A percentile compares a stretch with the other conserved stretches of the same genome.
Evolutionary conservation across 1,140 invertebrate species (phyloP).

Genomic region (Achroia grisella): DNA sequence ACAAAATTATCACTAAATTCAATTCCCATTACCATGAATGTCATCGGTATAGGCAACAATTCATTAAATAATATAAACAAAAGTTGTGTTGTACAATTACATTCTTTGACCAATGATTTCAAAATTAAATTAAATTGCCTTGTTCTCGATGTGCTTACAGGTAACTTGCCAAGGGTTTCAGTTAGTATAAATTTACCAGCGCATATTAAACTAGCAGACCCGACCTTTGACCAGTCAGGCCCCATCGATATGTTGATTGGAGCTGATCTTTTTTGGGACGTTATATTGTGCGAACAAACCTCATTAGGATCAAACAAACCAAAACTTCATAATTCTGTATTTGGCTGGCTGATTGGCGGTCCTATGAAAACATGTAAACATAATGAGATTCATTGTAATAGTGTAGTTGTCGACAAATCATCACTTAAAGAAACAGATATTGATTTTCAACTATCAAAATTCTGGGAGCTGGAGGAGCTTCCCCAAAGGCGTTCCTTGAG

Average conservation of each 20-base stretch:
- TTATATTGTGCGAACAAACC: conserved; percentile 24
- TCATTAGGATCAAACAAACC: conserved; percentile 17
- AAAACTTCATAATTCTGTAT: conserved; percentile 24
- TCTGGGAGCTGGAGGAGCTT: conserved; percentile 25
- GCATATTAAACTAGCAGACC: conserved; percentile 33
- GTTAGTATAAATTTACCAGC: conserved; percentile 28
- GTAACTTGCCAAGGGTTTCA: conserved; percentile 18
- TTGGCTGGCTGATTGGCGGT: conserved; percentile 37
- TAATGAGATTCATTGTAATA: conserved; percentile 12
- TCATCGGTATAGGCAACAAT: conserved; percentile 22
- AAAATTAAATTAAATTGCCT: conserved; percentile 14
- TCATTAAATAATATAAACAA: conserved; percentile 9
- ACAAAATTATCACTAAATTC: conserved; percentile 10
- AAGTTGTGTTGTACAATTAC: conserved; percentile 10
- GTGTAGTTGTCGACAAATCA: conserved; percentile 6
- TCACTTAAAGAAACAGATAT: too few relatives aligned
- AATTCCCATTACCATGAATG: conserved; percentile 16
- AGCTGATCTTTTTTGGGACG: conserved; percentile 34
- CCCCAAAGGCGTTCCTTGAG: conserved; percentile 2
- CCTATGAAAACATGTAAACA: conserved; percentile 6
- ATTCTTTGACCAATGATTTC: conserved; percentile 9
- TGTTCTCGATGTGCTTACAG: conserved; percentile 23
- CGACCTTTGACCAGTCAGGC: conserved; percentile 33
- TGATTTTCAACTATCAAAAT: conserved; percentile 8
- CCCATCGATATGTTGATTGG: conserved; percentile 37